Percentiles rank a stretch among this genome's conserved stretches.
Conservation (phyloP, 2,113 vertebrate species). For the Amblyopsis rosae region DNA sequence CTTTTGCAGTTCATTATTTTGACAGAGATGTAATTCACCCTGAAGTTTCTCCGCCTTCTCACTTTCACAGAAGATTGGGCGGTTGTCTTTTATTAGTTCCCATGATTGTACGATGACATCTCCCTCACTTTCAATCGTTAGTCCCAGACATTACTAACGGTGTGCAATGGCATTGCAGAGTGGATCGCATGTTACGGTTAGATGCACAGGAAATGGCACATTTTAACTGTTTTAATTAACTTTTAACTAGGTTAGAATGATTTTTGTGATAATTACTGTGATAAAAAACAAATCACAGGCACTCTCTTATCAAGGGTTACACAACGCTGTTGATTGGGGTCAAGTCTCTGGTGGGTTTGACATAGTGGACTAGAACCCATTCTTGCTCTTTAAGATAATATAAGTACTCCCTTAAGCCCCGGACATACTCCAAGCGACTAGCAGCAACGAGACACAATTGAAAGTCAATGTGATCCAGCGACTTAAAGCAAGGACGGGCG, state of each 20-base stretch:
- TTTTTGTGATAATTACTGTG: constrained; percentile 37
- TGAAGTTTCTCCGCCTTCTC: not conserved
- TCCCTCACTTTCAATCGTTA: not conserved
- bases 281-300: constrained; percentile 4
- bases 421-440: not conserved
- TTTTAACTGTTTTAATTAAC: constrained; percentile 44
- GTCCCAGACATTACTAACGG: not conserved
- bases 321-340: constrained; percentile 38
- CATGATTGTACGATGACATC: not conserved
- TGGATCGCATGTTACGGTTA: not conserved
- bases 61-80: constrained; percentile 3
- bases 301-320: constrained; percentile 29
- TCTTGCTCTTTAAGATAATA: not conserved
- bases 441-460: not conserved
- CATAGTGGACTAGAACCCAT: constrained; percentile 27
- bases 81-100: constrained; percentile 9
- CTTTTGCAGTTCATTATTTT: constrained; percentile 15
- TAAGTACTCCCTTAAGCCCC: not conserved
- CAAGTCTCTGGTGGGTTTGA: constrained; percentile 41
- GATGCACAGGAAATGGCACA: constrained; percentile 2
- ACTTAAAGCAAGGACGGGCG: too few species aligned
- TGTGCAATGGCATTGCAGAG: not conserved
- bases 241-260: constrained; percentile 23
- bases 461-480: too few species aligned
- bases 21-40: constrained; percentile 15